phyloP scores from a whole-genome alignment of 2,888 invertebrate genomes.

The Hemicrepidius hirtus region DNA sequence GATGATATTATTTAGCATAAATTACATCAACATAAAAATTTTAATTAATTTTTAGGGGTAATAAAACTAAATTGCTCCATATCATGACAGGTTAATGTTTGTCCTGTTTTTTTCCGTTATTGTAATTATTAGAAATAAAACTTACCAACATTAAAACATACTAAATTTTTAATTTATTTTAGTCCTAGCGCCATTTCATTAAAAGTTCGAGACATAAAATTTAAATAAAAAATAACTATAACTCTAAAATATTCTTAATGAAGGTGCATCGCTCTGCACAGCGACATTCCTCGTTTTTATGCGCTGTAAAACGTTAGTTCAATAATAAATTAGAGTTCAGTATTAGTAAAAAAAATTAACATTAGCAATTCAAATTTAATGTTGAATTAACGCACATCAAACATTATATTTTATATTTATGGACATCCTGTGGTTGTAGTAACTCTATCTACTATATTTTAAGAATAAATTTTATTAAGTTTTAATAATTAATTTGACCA shows the following conservation, averaged over 20 bases:
- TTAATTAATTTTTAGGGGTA: too few species aligned
- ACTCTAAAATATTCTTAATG: constrained; percentile 7
- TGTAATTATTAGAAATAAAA: constrained; percentile 15
- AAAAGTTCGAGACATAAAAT: constrained; percentile 2
- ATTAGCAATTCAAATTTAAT: constrained; percentile 18
- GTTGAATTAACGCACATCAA: too few species aligned
- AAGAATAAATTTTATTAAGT: neutral
- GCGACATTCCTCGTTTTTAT: constrained; percentile 20
- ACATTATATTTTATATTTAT: too few species aligned
- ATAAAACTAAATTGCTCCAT: too few species aligned
- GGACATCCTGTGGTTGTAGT: too few species aligned
- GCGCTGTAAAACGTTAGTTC: constrained; percentile 10
- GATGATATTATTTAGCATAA: too few species aligned
- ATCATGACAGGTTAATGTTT: too few species aligned
- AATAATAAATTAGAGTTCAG: constrained; percentile 2
- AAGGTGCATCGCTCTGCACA: constrained; percentile 4
- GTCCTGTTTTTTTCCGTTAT: constrained; percentile 4
- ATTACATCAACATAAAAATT: too few species aligned
- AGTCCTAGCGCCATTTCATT: constrained; percentile 2
- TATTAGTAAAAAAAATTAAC: neutral
- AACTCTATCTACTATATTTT: too few species aligned
- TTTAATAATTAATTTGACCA: constrained; percentile 19
- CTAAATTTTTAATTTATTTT: constrained; percentile 11
- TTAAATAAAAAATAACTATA: constrained; percentile 14
- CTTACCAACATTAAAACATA: neutral